A percentile compares a stretch with the other conserved stretches of the same genome.
Evolutionary conservation across 2,888 invertebrate species (phyloP).

Genomic region (Ischnus inquisitorius): DNA sequence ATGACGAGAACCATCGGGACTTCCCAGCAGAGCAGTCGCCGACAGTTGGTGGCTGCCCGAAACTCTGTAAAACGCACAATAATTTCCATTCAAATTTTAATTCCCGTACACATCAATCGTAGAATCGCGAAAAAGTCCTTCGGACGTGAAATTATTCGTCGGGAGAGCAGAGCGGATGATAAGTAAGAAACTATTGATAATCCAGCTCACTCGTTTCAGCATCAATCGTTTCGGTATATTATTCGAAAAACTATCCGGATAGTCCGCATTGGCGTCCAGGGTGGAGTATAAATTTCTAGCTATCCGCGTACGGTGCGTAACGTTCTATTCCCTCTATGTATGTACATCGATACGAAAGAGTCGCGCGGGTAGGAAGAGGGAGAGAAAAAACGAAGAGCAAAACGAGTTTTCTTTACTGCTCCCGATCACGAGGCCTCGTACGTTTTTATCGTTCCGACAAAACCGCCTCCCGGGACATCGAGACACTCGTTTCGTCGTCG

Average conservation of each 20-base stretch:
- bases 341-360: constrained; percentile 44
- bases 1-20: constrained; percentile 93
- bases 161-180: constrained; percentile 5
- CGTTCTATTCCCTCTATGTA: constrained; percentile 35
- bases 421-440: constrained; percentile 54
- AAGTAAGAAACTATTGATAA: constrained; percentile 39
- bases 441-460: constrained; percentile 58
- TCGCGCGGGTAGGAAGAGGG: constrained; percentile 1
- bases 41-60: constrained; percentile 94
- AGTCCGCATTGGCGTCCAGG: constrained; percentile 33
- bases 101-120: constrained; percentile 11
- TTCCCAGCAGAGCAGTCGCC: constrained; percentile 93
- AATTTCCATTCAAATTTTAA: constrained; percentile 9
- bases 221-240: constrained; percentile 48
- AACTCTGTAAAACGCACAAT: constrained; percentile 86
- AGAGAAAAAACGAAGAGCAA: constrained; percentile 24
- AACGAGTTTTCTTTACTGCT: constrained; percentile 48
- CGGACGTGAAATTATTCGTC: background rate
- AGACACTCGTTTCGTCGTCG: constrained; percentile 37
- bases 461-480: constrained; percentile 19
- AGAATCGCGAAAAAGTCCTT: background rate
- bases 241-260: constrained; percentile 60
- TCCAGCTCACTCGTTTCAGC: constrained; percentile 26
- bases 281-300: constrained; percentile 57
- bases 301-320: constrained; percentile 35